Conservation (phyloP, 1,140 invertebrate genomes). For the Acromyrmex echinatior region DNA sequence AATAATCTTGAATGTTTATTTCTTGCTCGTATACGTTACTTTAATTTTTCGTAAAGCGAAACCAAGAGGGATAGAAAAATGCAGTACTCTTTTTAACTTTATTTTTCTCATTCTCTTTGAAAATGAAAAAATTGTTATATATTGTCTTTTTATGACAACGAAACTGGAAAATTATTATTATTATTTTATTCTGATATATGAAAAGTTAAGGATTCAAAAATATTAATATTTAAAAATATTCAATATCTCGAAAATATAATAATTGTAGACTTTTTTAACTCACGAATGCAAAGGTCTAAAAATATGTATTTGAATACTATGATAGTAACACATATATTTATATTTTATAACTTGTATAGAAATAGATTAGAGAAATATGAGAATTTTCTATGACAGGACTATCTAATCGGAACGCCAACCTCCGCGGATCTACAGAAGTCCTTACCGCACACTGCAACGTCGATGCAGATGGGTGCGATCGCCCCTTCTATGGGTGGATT, state of each 20-base stretch:
- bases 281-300: background rate
- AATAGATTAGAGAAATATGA: background rate
- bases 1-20: background rate
- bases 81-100: background rate
- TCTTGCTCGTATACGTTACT: background rate
- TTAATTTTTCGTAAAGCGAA: background rate
- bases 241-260: background rate
- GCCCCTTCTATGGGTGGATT: conserved; percentile 84
- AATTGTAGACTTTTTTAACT: background rate
- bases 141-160: background rate
- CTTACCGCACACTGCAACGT: conserved; percentile 84
- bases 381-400: conserved; percentile 79
- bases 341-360: background rate
- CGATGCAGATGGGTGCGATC: conserved; percentile 86
- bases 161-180: background rate
- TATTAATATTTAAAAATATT: background rate
- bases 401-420: conserved; percentile 84
- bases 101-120: background rate
- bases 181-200: background rate
- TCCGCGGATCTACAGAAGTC: conserved; percentile 85
- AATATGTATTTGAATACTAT: background rate
- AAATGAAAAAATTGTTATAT: background rate
- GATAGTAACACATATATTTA: background rate
- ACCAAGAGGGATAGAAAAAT: background rate
- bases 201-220: background rate